Conservation (phyloP, 1,140 invertebrate genomes). For the Trichomalopsis sarcophagae region DNA sequence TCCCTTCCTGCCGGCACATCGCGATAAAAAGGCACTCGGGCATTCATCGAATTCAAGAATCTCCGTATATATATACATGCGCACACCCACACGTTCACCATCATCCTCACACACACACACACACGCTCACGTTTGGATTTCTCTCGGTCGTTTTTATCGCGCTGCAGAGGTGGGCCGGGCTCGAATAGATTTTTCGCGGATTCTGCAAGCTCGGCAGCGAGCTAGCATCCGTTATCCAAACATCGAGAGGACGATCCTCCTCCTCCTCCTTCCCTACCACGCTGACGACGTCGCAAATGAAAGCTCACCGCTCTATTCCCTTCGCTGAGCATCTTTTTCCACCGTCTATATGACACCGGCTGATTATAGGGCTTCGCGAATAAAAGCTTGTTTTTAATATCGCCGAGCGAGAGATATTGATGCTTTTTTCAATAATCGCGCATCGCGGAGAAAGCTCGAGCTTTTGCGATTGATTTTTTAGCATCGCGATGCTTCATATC, state of each 20-base stretch:
- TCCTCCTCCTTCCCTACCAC: not conserved
- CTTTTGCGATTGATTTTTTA: no score
- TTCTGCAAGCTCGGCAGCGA: constrained; percentile 27
- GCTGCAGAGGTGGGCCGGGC: not conserved
- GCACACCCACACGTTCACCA: no score
- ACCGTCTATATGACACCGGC: not conserved
- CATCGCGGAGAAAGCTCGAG: not conserved
- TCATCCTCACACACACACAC: not conserved
- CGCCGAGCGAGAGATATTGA: no score
- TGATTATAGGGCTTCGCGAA: not conserved
- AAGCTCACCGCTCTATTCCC: not conserved
- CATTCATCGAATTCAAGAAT: constrained; percentile 43
- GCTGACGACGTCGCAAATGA: constrained; percentile 33
- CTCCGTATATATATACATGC: not conserved
- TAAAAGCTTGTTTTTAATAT: not conserved
- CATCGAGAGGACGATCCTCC: constrained; percentile 41
- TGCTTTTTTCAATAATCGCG: no score
- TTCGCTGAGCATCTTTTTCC: not conserved
- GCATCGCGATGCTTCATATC: no score
- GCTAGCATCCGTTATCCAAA: constrained; percentile 44
- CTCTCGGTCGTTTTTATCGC: constrained; percentile 8
- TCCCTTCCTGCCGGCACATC: not conserved
- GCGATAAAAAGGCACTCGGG: constrained; percentile 42
- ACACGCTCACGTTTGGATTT: not conserved
- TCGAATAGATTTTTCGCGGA: constrained; percentile 44